Conservation (phyloP, 2,888 invertebrate species). For the Ptilodon capucinus region DNA sequence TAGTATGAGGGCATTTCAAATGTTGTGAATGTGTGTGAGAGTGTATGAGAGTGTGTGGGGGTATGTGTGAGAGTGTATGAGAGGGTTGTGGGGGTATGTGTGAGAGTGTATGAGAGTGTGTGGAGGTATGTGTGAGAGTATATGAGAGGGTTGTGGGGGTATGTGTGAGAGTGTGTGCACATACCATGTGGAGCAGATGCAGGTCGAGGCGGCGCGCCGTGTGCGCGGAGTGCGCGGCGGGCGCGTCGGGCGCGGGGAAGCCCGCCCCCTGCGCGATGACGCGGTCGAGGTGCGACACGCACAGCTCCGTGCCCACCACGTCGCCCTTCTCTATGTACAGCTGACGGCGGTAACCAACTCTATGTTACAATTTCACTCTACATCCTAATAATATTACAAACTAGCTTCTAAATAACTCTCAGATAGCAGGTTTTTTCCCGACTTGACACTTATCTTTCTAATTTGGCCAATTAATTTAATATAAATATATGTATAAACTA, state of each 20-base stretch:
- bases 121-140: background rate
- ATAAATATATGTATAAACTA: no score
- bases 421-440: no score
- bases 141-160: background rate
- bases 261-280: constrained; percentile 60
- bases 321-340: constrained; percentile 85
- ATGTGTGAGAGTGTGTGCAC: constrained; percentile 8
- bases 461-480: no score
- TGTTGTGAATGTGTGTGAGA: background rate
- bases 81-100: no score
- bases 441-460: no score
- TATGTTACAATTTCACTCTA: background rate
- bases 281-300: constrained; percentile 58
- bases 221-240: constrained; percentile 79
- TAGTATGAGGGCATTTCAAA: no score
- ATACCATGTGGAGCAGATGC: constrained; percentile 87
- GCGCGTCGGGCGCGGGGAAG: constrained; percentile 76
- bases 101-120: background rate
- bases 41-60: background rate
- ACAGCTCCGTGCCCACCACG: constrained; percentile 78
- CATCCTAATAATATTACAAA: no score
- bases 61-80: background rate
- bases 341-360: constrained; percentile 38
- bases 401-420: no score
- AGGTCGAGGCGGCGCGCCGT: constrained; percentile 93